A percentile compares a stretch with the other conserved stretches of the same genome.
phyloP scores from a whole-genome alignment of 2,888 invertebrate species.

The Leptopilina syphax region DNA sequence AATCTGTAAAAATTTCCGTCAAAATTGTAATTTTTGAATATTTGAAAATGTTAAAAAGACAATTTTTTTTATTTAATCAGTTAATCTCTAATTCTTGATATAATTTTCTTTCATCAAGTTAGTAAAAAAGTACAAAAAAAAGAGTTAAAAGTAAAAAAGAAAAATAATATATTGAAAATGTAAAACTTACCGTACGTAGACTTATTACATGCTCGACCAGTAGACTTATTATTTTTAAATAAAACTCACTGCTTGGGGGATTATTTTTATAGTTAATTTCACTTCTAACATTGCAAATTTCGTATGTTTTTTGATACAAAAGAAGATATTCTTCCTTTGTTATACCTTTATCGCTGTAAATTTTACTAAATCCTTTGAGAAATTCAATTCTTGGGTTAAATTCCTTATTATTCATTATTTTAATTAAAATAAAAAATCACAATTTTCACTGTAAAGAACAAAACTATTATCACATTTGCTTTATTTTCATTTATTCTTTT shows the following conservation, averaged over 20 bases:
- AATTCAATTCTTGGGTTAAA: slow-evolving; percentile 80
- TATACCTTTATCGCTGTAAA: slow-evolving; percentile 93
- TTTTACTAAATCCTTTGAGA: slow-evolving; percentile 94
- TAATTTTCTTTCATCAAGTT: too few species aligned
- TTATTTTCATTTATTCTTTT: too few species aligned
- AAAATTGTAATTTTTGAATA: too few species aligned
- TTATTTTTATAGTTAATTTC: slow-evolving; percentile 87
- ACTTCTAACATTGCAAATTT: slow-evolving; percentile 85
- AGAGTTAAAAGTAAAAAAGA: slow-evolving; percentile 24
- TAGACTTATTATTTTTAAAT: slow-evolving; percentile 88
- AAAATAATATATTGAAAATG: slow-evolving; percentile 4
- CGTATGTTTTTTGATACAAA: slow-evolving; percentile 97
- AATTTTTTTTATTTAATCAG: too few species aligned
- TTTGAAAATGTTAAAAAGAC: too few species aligned
- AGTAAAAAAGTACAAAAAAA: slow-evolving; percentile 51
- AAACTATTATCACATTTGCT: too few species aligned
- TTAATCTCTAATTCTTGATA: too few species aligned
- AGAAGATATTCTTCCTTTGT: slow-evolving; percentile 94
- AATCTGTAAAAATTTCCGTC: too few species aligned
- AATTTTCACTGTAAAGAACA: too few species aligned
- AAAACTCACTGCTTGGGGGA: slow-evolving; percentile 96
- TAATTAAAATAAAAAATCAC: too few species aligned
- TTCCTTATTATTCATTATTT: background rate
- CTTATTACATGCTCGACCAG: background rate
- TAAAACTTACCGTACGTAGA: background rate